Conservation (phyloP, 92 coral and sea anemone genomes). For the Siderastrea siderea region DNA sequence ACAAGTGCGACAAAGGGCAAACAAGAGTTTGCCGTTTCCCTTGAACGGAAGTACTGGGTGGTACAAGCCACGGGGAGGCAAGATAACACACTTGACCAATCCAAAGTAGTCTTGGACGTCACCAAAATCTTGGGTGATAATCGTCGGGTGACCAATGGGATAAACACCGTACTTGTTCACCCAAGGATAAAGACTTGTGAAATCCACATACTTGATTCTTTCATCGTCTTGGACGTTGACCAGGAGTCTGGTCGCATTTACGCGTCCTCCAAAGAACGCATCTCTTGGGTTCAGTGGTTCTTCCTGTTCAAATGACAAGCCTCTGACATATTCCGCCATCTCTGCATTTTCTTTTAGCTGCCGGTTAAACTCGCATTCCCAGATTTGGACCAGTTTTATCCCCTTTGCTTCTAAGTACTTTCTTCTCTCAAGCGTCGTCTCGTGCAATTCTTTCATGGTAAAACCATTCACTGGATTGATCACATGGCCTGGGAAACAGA, state of each 20-base stretch:
- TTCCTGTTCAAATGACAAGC: background rate
- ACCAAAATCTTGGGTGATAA: conserved; percentile 23
- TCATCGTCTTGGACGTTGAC: conserved; percentile 20
- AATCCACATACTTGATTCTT: conserved; percentile 58
- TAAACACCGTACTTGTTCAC: background rate
- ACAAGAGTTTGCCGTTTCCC: conserved; percentile 48
- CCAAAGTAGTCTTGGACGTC: conserved; percentile 52
- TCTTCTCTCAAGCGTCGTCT: conserved; percentile 14
- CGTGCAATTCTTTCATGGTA: background rate
- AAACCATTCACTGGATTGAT: background rate
- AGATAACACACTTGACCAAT: conserved; percentile 59
- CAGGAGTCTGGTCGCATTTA: conserved; percentile 9
- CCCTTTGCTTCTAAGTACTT: conserved; percentile 29
- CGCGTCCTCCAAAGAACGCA: conserved; percentile 31
- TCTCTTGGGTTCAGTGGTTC: conserved; percentile 41
- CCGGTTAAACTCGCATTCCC: conserved; percentile 52
- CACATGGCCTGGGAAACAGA: conserved; percentile 42
- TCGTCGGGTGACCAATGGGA: conserved; percentile 38
- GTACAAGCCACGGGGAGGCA: conserved; percentile 64
- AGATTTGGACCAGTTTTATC: conserved; percentile 48
- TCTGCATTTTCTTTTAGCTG: conserved; percentile 12
- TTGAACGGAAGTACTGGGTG: conserved; percentile 74
- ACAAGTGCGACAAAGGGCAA: conserved; percentile 62
- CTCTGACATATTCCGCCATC: conserved; percentile 28
- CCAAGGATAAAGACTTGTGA: conserved; percentile 25